These are phyloP conservation scores for Polypedilum pembai DNA, from an alignment of 1,140 invertebrate species.

Conservation along the genomic window DNA sequence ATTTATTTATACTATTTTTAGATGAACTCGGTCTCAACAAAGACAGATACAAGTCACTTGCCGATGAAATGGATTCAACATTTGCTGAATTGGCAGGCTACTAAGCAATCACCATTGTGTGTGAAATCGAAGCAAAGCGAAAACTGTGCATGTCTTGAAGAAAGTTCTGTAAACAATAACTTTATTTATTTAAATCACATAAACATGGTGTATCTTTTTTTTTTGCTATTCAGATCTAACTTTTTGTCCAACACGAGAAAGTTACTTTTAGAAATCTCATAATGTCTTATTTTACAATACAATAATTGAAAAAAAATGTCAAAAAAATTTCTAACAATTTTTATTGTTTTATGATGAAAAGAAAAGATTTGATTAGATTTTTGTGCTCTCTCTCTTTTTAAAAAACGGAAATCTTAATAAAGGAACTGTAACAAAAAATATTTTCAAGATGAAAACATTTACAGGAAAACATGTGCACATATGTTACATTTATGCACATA, in stretches of 20 bases:
- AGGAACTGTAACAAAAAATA: too few species aligned
- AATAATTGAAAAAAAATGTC: background rate
- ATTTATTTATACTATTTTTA: conserved; percentile 42
- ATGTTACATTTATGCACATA: too few species aligned
- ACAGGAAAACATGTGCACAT: too few species aligned
- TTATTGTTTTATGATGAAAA: background rate
- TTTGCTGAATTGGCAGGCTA: conserved; percentile 91
- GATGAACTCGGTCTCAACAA: conserved; percentile 98
- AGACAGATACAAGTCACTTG: conserved; percentile 94
- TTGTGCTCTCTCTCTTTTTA: conserved; percentile 16
- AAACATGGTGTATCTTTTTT: too few species aligned
- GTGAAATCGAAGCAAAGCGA: background rate
- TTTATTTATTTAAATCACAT: too few species aligned
- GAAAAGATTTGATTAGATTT: background rate
- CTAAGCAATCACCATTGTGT: conserved; percentile 44
- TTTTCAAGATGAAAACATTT: too few species aligned
- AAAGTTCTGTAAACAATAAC: too few species aligned
- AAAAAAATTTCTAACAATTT: background rate
- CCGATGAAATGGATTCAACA: conserved; percentile 95
- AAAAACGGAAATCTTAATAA: background rate
- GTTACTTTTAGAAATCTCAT: background rate
- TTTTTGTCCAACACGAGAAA: background rate
- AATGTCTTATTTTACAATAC: conserved; percentile 4
- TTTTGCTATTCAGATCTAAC: too few species aligned
- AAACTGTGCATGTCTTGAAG: background rate